Evolutionary conservation across 2,113 vertebrate genomes (phyloP).

Genomic region (Aramus guarauna): DNA sequence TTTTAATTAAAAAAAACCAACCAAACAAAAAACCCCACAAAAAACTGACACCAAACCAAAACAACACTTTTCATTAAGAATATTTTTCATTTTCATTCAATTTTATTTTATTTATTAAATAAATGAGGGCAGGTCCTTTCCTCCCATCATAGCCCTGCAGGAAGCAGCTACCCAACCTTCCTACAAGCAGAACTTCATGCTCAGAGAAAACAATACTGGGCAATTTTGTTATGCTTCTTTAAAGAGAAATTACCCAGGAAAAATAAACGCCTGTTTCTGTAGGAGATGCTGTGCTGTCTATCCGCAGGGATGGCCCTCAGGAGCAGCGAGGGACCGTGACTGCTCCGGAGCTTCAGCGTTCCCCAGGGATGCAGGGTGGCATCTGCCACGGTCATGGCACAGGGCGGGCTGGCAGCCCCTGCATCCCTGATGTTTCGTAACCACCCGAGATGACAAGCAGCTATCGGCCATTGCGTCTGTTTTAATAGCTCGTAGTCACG

Average conservation of each 20-base stretch:
- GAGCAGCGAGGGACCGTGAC: neutral
- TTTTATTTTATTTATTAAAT: neutral
- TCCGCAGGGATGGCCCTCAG: accelerated
- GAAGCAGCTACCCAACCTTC: neutral
- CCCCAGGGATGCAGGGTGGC: accelerated
- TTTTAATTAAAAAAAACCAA: neutral
- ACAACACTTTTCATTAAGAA: neutral
- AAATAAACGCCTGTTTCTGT: accelerated
- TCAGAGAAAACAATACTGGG: neutral
- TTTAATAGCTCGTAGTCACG: neutral
- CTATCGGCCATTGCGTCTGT: neutral
- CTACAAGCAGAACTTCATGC: neutral
- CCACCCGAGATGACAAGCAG: neutral
- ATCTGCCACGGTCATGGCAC: neutral
- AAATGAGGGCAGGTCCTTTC: neutral
- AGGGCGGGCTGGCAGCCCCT: neutral
- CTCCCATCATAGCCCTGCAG: neutral
- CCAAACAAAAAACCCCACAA: neutral
- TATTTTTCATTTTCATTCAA: neutral
- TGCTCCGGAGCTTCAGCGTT: accelerated
- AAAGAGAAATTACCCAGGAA: neutral
- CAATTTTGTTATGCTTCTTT: neutral
- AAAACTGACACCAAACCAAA: too few species aligned
- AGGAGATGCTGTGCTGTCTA: neutral
- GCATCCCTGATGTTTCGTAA: neutral